Evolutionary conservation across 2,113 vertebrate species (phyloP).

Genomic region (Chaenocephalus aceratus): DNA sequence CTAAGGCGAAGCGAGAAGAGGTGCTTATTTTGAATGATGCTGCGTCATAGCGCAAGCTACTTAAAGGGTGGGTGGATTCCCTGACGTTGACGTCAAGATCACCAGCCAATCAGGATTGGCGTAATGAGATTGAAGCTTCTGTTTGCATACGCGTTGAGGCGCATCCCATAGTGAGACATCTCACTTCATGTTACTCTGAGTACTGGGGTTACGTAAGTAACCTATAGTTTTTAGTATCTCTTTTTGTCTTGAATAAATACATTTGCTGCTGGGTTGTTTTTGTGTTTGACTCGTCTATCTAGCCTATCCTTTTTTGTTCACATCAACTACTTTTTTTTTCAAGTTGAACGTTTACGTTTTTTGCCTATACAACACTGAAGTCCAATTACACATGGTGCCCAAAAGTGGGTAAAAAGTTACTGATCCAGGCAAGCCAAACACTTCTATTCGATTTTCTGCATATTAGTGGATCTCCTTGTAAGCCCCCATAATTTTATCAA

Average conservation of each 20-base stretch:
- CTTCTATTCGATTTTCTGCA: conserved; percentile 27
- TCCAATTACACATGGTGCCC: not conserved
- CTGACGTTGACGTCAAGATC: too few species aligned
- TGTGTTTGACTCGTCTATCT: not conserved
- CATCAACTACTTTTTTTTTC: not conserved
- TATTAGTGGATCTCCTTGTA: conserved; percentile 41
- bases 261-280: not conserved
- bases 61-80: too few species aligned
- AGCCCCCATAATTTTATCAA: conserved; percentile 49
- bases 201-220: too few species aligned
- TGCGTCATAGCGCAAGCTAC: too few species aligned
- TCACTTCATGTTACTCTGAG: too few species aligned
- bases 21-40: too few species aligned
- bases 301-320: not conserved
- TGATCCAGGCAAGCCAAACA: conserved; percentile 45
- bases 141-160: too few species aligned
- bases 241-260: not conserved
- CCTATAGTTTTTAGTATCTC: conserved; percentile 11
- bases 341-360: not conserved
- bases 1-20: too few species aligned
- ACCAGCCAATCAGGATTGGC: too few species aligned
- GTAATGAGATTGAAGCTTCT: too few species aligned
- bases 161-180: too few species aligned
- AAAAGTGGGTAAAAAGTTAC: conserved; percentile 29
- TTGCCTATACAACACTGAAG: not conserved